These are phyloP conservation scores for Ceyx cyanopectus DNA, from an alignment of 2,113 vertebrate genomes.

Conservation along the genomic window DNA sequence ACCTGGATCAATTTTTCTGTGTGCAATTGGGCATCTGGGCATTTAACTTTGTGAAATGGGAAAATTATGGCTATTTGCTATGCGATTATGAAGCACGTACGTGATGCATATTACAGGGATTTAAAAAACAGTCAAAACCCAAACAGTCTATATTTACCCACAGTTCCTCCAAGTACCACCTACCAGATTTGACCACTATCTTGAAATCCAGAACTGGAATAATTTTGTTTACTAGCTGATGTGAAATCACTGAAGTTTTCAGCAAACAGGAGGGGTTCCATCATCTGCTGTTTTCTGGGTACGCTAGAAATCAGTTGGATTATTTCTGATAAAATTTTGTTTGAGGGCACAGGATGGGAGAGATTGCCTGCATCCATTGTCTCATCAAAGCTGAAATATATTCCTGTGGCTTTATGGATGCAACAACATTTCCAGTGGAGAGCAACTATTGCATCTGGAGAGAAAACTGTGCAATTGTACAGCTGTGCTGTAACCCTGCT, in stretches of 20 bases:
- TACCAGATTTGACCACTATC: neutral
- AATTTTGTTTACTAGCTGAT: neutral
- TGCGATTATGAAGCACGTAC: neutral
- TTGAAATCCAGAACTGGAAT: neutral
- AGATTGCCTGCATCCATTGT: neutral
- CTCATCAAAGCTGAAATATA: neutral
- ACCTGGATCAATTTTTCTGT: slow-evolving; percentile 21
- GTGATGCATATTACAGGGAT: neutral
- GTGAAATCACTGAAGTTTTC: neutral
- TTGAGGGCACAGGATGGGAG: neutral
- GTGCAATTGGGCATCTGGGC: neutral
- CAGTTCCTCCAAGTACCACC: neutral
- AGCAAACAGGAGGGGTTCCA: neutral
- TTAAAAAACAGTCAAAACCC: neutral
- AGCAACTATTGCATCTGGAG: neutral
- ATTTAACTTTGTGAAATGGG: slow-evolving; percentile 29
- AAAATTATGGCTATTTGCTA: slow-evolving; percentile 21
- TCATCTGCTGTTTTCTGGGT: neutral
- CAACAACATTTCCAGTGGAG: neutral
- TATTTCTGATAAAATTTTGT: neutral
- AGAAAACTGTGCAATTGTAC: neutral
- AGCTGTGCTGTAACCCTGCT: neutral
- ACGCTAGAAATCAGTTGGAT: neutral
- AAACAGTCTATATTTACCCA: neutral
- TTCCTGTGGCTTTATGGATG: neutral